A percentile compares a stretch with the other conserved stretches of the same genome.
These are phyloP conservation scores for Apostichopus parvimensis DNA, from an alignment of 35 echinoderm and acorn worm genomes.

Conservation along the genomic window DNA sequence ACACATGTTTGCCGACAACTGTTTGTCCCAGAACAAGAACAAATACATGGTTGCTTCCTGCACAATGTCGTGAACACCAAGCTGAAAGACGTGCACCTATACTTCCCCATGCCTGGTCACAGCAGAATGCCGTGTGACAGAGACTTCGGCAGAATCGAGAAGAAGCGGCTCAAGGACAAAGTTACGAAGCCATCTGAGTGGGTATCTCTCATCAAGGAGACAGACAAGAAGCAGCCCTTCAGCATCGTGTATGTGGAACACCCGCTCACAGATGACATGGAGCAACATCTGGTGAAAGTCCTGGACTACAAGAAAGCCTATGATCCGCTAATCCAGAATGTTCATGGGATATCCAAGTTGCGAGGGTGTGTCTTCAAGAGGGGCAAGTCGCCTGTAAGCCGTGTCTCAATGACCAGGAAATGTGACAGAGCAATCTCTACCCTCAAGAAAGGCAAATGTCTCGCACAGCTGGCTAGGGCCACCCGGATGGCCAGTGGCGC, in stretches of 20 bases:
- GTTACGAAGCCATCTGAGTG: constrained; percentile 28
- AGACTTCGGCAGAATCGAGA: constrained; percentile 29
- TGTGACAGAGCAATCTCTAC: not conserved
- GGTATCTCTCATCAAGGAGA: constrained; percentile 23
- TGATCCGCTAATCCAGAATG: not conserved
- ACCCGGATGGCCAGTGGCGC: not conserved
- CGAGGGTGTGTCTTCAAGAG: not conserved
- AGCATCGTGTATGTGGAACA: constrained; percentile 30
- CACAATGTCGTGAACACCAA: not conserved
- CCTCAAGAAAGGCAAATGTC: constrained; percentile 8
- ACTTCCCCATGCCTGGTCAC: constrained; percentile 41
- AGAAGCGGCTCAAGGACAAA: constrained; percentile 10
- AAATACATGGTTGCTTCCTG: constrained; percentile 13
- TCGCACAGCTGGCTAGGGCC: constrained; percentile 24
- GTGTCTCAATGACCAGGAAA: not conserved
- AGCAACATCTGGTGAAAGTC: constrained; percentile 24
- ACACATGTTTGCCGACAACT: constrained; percentile 37
- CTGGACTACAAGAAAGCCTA: constrained; percentile 31
- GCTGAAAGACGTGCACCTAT: not conserved
- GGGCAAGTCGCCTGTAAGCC: not conserved
- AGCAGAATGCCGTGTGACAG: constrained; percentile 46
- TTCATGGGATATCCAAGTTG: not conserved
- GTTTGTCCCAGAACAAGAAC: constrained; percentile 49
- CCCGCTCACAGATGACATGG: constrained; percentile 44
- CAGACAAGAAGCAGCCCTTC: constrained; percentile 26